These are phyloP conservation scores for Spatula versicolor DNA, from an alignment of 2,797 vertebrate species.

Conservation along the genomic window DNA sequence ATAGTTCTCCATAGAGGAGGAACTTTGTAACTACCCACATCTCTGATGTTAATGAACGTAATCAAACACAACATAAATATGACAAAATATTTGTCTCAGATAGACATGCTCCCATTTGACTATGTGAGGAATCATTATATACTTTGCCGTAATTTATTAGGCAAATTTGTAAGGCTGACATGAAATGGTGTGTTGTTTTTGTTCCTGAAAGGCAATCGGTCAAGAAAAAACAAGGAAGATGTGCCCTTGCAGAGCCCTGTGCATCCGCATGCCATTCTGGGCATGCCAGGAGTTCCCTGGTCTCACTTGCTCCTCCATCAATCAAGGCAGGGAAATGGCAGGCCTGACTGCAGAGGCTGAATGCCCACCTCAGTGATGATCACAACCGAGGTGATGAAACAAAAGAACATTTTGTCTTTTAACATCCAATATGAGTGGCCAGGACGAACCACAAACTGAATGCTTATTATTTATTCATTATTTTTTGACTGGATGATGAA, in stretches of 20 bases:
- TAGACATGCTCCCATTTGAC: not conserved
- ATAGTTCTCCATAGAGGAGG: not conserved
- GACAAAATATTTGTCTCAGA: not conserved
- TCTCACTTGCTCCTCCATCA: not conserved
- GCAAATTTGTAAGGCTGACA: not conserved
- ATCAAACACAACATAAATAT: not conserved
- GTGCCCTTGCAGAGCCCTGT: not conserved
- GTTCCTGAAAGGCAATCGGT: not conserved
- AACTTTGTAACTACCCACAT: not conserved
- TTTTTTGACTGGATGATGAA: not conserved
- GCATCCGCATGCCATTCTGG: not conserved
- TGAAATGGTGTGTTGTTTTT: not conserved
- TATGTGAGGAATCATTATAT: not conserved
- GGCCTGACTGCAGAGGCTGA: not conserved
- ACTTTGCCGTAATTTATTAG: not conserved
- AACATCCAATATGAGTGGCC: not conserved
- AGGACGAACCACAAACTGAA: not conserved
- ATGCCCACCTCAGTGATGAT: not conserved
- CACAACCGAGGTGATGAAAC: not conserved
- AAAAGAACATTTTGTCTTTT: not conserved
- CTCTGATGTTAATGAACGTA: not conserved
- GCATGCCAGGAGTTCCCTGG: not conserved
- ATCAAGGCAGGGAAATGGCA: not conserved
- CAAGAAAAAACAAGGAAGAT: not conserved
- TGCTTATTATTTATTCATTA: not conserved